phyloP scores from a whole-genome alignment of 2,797 vertebrate species.

The Esox lucius region DNA sequence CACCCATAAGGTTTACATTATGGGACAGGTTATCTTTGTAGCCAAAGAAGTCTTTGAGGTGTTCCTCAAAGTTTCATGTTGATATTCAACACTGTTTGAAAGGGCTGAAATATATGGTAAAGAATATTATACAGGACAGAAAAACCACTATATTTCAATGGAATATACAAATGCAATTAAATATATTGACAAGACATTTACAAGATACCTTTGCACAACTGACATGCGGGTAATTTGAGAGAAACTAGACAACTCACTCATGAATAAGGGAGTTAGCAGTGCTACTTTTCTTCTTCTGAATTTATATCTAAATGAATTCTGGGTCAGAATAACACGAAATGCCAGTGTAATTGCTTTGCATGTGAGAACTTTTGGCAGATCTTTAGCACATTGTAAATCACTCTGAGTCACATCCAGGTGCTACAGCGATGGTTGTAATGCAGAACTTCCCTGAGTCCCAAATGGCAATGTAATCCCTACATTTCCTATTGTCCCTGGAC shows the following conservation, averaged over 20 bases:
- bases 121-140: not conserved
- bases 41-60: not conserved
- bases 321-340: constrained; percentile 45
- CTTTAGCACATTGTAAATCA: constrained; percentile 37
- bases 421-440: constrained; percentile 29
- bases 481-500: not conserved
- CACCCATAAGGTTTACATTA: constrained; percentile 51
- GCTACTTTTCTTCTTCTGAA: not conserved
- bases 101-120: not conserved
- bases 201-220: not conserved
- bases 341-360: constrained; percentile 29
- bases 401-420: constrained; percentile 34
- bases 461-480: not conserved
- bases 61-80: constrained; percentile 5
- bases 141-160: not conserved
- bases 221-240: not conserved
- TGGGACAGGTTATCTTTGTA: constrained; percentile 20
- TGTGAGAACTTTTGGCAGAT: constrained; percentile 23
- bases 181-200: not conserved
- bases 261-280: constrained; percentile 32
- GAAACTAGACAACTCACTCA: not conserved
- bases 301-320: constrained; percentile 31
- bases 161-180: not conserved
- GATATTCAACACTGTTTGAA: constrained; percentile 16
- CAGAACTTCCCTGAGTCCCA: not conserved